Conservation (phyloP, 1,140 invertebrate genomes). For the Lineus longissimus region DNA sequence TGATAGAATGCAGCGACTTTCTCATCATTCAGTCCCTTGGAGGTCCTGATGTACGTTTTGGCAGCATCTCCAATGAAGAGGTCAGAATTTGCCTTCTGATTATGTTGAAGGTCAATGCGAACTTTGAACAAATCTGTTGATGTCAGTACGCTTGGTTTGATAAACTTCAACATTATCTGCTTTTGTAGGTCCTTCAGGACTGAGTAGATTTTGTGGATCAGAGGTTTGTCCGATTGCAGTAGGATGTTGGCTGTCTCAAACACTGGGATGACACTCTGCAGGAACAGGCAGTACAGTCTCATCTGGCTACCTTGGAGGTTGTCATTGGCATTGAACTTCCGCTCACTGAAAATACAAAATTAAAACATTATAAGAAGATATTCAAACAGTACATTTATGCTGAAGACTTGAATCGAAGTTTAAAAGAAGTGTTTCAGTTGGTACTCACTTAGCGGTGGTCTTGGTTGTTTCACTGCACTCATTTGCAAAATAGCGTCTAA, state of each 20-base stretch:
- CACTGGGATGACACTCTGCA: background rate
- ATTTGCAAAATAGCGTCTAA: constrained; percentile 13
- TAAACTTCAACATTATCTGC: background rate
- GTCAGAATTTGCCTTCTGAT: background rate
- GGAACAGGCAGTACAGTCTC: background rate
- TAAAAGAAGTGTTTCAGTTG: background rate
- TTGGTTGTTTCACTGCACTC: background rate
- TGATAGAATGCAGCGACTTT: background rate
- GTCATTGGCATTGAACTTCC: background rate
- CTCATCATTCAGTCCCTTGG: constrained; percentile 3
- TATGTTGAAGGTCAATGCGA: background rate
- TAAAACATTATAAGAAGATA: background rate
- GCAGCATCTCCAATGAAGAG: background rate
- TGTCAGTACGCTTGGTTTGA: background rate
- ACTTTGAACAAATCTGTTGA: background rate
- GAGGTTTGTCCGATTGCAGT: background rate
- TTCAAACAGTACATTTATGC: background rate
- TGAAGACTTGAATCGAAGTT: background rate
- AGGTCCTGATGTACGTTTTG: background rate
- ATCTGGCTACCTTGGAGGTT: background rate
- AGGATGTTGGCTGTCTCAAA: background rate
- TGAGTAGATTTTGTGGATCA: background rate
- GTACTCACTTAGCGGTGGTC: background rate
- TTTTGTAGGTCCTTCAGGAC: background rate
- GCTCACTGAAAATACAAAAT: constrained; percentile 1